Evolutionary conservation across 30 jellyfish, hydroid and myxozoan species (phyloP), one percentile per base, ranked within the genome.

Genomic region (Aurelia sp.): DNA sequence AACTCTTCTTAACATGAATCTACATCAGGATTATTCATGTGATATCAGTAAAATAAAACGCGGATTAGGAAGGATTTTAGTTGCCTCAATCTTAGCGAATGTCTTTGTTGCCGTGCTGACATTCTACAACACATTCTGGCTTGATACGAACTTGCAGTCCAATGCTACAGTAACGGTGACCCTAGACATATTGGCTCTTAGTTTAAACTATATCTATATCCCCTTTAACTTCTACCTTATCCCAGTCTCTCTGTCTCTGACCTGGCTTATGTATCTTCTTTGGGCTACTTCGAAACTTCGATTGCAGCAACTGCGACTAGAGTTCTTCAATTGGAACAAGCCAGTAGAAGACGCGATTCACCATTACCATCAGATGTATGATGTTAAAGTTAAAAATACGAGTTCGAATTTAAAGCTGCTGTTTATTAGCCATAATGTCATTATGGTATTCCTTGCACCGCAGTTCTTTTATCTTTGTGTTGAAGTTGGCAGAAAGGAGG

Each of bases 231-330:
- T 77, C 8, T 77, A 40, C 40, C 40, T 22, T 2, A 63, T 60
- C 9, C 88, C 61, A 4, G 35, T 48, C 8, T 24, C 72, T 2
- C 10, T 77, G 50, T 77, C 63, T 48, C 19, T 77, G 22, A 77
- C 78, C 11, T 77, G 88, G 88, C 58, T 77, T 41, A 77, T 77
- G 88, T 77, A 31, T 18, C 67, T 77, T 15, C 88, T 77, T 33
- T 22, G 63, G 19, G 31, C 62, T 19, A 77, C 77, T 0, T 24
- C 67, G 18, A 58, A 47, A 9, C 31, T 77, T 13, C 88, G 88
- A 24, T 69, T 77, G 4, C 44, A 57, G 65, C 48, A 30, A 20
- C 47, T 77, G 10, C 62, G 47, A 15, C 35, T 24, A 10, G 88
- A 77, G 27, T 60, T 57, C 48, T 38, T 63, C 65, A 19, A 58